phyloP scores from a whole-genome alignment of 2,888 invertebrate species.

The Drosophila koepferae region DNA sequence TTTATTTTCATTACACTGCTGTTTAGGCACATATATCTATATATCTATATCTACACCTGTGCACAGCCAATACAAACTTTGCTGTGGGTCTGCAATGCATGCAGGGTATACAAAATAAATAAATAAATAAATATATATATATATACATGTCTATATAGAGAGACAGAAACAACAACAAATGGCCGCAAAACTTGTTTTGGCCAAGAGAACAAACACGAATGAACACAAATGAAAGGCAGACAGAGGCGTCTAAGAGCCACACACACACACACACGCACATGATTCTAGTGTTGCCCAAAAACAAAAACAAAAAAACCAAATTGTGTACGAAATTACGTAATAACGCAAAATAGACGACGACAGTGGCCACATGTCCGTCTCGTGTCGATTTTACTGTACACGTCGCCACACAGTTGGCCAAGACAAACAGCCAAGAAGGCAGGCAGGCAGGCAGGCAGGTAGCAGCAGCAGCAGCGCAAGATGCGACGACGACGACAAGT shows the following conservation, averaged over 20 bases:
- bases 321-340: constrained; percentile 60
- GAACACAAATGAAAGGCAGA: constrained; percentile 58
- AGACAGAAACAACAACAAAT: constrained; percentile 14
- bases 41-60: background rate
- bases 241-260: constrained; percentile 44
- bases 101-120: constrained; percentile 21
- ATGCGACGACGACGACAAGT: constrained; percentile 72
- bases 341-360: constrained; percentile 67
- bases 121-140: constrained; percentile 32
- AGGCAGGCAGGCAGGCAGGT: constrained; percentile 2
- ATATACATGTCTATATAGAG: constrained; percentile 17
- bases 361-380: constrained; percentile 56
- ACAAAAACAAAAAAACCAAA: constrained; percentile 28
- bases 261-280: constrained; percentile 17
- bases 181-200: constrained; percentile 56
- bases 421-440: constrained; percentile 5
- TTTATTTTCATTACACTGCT: background rate
- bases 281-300: constrained; percentile 54
- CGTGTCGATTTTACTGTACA: constrained; percentile 49
- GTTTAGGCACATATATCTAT: background rate
- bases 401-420: constrained; percentile 53
- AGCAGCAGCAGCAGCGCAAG: constrained; percentile 16
- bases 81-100: background rate
- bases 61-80: background rate
- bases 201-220: constrained; percentile 42